These are phyloP conservation scores for Cheumatopsyche charites DNA, from an alignment of 1,140 invertebrate species.

Conservation along the genomic window DNA sequence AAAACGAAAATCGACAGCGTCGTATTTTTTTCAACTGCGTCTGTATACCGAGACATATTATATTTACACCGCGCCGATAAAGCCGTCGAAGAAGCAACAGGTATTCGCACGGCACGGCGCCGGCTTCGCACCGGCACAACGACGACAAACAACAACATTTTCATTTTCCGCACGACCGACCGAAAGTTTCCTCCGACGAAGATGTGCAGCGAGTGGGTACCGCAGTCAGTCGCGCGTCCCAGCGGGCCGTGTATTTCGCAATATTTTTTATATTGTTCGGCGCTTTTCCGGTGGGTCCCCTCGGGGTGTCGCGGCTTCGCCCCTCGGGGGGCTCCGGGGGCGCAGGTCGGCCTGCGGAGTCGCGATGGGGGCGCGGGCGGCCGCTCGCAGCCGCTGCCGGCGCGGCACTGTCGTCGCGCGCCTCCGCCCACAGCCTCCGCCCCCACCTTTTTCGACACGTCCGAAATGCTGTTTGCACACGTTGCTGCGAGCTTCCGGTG, in stretches of 20 bases:
- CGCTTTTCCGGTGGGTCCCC: too few species aligned
- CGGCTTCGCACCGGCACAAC: conserved; percentile 8
- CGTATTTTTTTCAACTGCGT: too few species aligned
- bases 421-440: conserved; percentile 49
- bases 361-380: conserved; percentile 51
- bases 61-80: conserved; percentile 1
- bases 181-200: too few species aligned
- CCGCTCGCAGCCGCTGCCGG: conserved; percentile 58
- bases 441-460: background rate
- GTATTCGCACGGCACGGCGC: background rate
- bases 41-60: too few species aligned
- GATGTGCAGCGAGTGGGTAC: background rate
- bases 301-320: background rate
- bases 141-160: too few species aligned
- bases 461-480: too few species aligned
- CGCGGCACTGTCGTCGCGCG: conserved; percentile 57
- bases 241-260: too few species aligned
- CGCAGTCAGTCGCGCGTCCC: too few species aligned
- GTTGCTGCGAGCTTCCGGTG: too few species aligned
- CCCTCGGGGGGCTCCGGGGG: conserved; percentile 8
- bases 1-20: too few species aligned
- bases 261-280: too few species aligned
- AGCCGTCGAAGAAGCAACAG: conserved; percentile 3
- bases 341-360: background rate
- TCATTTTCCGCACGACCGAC: too few species aligned